These are phyloP conservation scores for Polietes domitor DNA, from an alignment of 2,888 invertebrate species.

Conservation along the genomic window DNA sequence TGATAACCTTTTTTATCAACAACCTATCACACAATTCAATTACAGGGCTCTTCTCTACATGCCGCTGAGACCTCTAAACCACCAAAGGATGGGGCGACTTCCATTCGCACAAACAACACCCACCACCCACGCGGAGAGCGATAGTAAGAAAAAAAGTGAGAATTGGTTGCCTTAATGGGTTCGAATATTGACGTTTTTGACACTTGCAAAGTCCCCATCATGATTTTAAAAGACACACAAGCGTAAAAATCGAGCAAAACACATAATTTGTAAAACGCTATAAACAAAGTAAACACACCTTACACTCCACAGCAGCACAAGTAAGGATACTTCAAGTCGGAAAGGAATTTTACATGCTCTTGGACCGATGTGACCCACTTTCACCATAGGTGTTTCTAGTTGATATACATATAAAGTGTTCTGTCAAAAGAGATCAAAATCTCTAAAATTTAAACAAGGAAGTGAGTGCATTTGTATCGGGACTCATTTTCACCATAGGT, in stretches of 20 bases:
- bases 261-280: slow-evolving; percentile 40
- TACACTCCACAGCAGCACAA: not conserved
- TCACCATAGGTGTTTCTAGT: too few relatives aligned
- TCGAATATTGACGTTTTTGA: slow-evolving; percentile 53
- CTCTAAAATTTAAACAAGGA: too few relatives aligned
- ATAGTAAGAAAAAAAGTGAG: not conserved
- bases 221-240: slow-evolving; percentile 40
- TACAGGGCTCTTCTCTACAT: slow-evolving; percentile 43
- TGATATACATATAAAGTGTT: too few relatives aligned
- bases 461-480: too few relatives aligned
- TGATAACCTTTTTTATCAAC: slow-evolving; percentile 54
- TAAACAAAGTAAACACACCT: slow-evolving; percentile 53
- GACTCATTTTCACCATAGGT: too few relatives aligned
- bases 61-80: not conserved
- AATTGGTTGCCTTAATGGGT: slow-evolving; percentile 34
- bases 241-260: slow-evolving; percentile 13
- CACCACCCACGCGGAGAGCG: not conserved
- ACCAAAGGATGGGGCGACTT: not conserved
- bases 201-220: slow-evolving; percentile 48
- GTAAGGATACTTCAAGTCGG: too few relatives aligned
- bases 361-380: too few relatives aligned
- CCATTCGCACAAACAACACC: not conserved
- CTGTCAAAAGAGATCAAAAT: too few relatives aligned
- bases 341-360: too few relatives aligned
- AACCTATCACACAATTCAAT: slow-evolving; percentile 61